Evolutionary conservation across 2,113 vertebrate species (phyloP), one percentile per base, ranked within the genome.

Genomic region (Chitala chitala): DNA sequence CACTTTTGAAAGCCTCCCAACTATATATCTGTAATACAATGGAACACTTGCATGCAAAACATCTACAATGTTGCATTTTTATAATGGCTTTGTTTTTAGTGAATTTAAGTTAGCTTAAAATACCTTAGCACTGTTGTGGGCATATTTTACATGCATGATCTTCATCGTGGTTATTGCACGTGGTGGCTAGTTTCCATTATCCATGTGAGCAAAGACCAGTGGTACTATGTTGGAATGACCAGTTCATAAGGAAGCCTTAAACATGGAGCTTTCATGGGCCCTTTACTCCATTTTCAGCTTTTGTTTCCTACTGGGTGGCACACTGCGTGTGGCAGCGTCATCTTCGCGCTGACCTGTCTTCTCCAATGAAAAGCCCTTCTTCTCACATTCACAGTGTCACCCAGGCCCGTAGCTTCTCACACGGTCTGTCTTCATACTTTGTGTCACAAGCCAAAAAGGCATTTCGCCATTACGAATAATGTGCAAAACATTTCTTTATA

Each of bases 231-330:
- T 86, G 80, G 85, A 50, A 86, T 81, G 90, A 88, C 88, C 89
- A 87, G 89, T 90, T 88, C 90, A 87, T 88, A 88, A 89, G 89
- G 89, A 91, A 85, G 85, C 91, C 91, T 91, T 89, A 91, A 89
- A 86, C 90, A 86, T 80, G 76, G 83, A 91, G 91, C 89, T 87
- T 87, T 82, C 87, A 88, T 12, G 91, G 89, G 90, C 89, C 87
- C 91, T 92, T n/a, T 90, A 90, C 91, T 92, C 86, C 89, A 90
- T 92, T 91, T 90, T 91, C 90, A 91, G 91, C 89, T 88, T 92
- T 92, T 91, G 91, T 92, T 92, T 90, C 84, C 89, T 88, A 88
- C 84, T 64, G 91, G 91, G 92, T 91, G 91, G 91, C 90, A 89
- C 90, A 89, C 90, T 72, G 80, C 89, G 89, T 93, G 92, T 90